These are phyloP conservation scores for Isotomurus palustris DNA, from an alignment of 2,888 invertebrate species.

Conservation along the genomic window DNA sequence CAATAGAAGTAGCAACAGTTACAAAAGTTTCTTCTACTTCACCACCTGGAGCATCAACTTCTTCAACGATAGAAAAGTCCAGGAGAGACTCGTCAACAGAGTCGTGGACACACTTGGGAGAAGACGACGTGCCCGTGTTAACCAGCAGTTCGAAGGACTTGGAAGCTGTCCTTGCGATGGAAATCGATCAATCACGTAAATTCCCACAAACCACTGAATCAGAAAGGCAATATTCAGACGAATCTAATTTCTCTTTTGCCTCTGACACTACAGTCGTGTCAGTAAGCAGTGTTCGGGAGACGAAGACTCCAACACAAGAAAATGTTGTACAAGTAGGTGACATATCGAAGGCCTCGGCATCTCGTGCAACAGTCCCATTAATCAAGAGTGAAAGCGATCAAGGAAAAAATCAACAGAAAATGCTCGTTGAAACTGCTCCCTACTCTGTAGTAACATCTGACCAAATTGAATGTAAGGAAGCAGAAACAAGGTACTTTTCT, in stretches of 20 bases:
- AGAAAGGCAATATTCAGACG: conserved; percentile 15
- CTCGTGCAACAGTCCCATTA: conserved; percentile 16
- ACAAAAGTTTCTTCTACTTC: not conserved
- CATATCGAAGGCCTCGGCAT: conserved; percentile 8
- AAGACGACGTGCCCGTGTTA: conserved; percentile 23
- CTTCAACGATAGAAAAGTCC: not conserved
- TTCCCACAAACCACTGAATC: not conserved
- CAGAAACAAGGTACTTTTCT: conserved; percentile 24
- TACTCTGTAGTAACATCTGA: conserved; percentile 6
- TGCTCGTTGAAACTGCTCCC: not conserved
- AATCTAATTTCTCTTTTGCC: conserved; percentile 28
- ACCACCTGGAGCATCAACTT: not conserved
- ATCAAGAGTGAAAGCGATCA: conserved; percentile 12
- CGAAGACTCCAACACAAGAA: conserved; percentile 7
- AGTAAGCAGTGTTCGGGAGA: conserved; percentile 19
- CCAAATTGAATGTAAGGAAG: conserved; percentile 29
- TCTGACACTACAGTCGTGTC: conserved; percentile 26
- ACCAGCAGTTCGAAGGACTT: conserved; percentile 32
- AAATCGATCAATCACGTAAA: conserved; percentile 20
- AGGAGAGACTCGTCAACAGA: conserved; percentile 14
- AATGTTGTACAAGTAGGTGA: not conserved
- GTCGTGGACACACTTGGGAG: conserved; percentile 27
- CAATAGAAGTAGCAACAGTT: not conserved
- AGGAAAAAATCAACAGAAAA: conserved; percentile 12
- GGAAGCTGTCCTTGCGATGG: conserved; percentile 27